Evolutionary conservation across 1,140 invertebrate genomes (phyloP), one percentile per base, ranked within the genome.

Genomic region (Fopius arisanus): DNA sequence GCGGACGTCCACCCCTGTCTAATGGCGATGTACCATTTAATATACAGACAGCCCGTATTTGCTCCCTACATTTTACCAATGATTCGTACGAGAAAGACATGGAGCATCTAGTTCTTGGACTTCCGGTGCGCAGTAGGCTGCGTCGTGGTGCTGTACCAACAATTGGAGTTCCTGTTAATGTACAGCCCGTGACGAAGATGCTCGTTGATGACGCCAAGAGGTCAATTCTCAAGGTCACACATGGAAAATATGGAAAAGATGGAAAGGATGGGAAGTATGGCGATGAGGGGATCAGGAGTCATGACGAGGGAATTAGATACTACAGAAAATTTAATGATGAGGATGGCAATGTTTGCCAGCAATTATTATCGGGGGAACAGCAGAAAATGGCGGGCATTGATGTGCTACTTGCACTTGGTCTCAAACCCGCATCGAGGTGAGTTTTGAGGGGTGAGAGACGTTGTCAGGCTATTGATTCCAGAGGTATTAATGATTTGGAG

Each of bases 1-100:
- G 90, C 80, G 89, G 89, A 51, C 86, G 89, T 62, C 81, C 79
- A 66, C 83, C 88, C 43, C 83, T 88, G 54, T 77, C 85, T 31
- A 88, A 88, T 73, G 86, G 86, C 70, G 83, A 87, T 5, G 79
- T 84, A 75, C 86, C 87, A 40, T 88, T 87, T 79, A 91, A 91
- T 81, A 89, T 89, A 76, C 86, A 89, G 41, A 91, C 90, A 10
- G 90, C 90, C 14, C 85, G 90, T 14, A 88, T 91, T 72, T 91
- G 90, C 78, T 90, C 90, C 31, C 80, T 88, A 68, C 90, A 91
- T 81, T 91, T 91, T 73, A 88, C 86, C 37, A 84, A 86, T 62
- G 83, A 88, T 3, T 89, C 87, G 66, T 91, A 91, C 82, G 90
- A 90, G 83, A 85, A 90, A 74, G 90, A 90, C 81, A 87, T 90